These are phyloP conservation scores for Philereme vetulata DNA, from an alignment of 2,888 invertebrate genomes.

Conservation along the genomic window DNA sequence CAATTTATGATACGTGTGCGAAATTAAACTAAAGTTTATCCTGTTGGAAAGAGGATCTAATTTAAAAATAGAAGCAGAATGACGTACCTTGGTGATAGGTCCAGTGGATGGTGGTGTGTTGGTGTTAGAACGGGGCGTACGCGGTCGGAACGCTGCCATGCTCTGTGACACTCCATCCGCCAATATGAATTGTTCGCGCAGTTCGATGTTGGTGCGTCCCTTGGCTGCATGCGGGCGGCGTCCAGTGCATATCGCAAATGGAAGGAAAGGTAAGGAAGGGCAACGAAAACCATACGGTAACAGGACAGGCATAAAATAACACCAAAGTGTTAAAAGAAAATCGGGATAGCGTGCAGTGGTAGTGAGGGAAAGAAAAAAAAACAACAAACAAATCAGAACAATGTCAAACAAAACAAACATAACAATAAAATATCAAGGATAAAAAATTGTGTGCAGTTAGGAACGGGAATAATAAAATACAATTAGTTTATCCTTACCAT, in stretches of 20 bases:
- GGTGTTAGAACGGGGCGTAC: slow-evolving; percentile 92
- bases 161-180: slow-evolving; percentile 99
- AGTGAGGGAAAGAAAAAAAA: slow-evolving; percentile 76
- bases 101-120: slow-evolving; percentile 88
- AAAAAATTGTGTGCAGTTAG: slow-evolving; percentile 75
- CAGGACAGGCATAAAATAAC: slow-evolving; percentile 68
- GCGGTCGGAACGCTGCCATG: slow-evolving; percentile 99
- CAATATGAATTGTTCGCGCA: slow-evolving; percentile 99
- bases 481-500: slow-evolving; percentile 79
- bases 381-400: slow-evolving; percentile 82
- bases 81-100: slow-evolving; percentile 97
- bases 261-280: slow-evolving; percentile 56
- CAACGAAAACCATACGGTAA: slow-evolving; percentile 77
- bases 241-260: slow-evolving; percentile 73
- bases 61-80: slow-evolving; percentile 52
- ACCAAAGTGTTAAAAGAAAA: slow-evolving; percentile 72
- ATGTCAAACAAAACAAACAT: slow-evolving; percentile 78
- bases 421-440: slow-evolving; percentile 60
- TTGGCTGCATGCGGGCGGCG: slow-evolving; percentile 92
- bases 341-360: slow-evolving; percentile 77
- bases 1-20: slow-evolving; percentile 76
- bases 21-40: slow-evolving; percentile 67
- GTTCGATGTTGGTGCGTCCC: slow-evolving; percentile 99
- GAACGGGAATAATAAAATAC: slow-evolving; percentile 76
- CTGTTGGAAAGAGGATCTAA: slow-evolving; percentile 62